These are phyloP conservation scores for Euphonia xanthogaster DNA, from an alignment of 2,797 vertebrate species.

Conservation along the genomic window DNA sequence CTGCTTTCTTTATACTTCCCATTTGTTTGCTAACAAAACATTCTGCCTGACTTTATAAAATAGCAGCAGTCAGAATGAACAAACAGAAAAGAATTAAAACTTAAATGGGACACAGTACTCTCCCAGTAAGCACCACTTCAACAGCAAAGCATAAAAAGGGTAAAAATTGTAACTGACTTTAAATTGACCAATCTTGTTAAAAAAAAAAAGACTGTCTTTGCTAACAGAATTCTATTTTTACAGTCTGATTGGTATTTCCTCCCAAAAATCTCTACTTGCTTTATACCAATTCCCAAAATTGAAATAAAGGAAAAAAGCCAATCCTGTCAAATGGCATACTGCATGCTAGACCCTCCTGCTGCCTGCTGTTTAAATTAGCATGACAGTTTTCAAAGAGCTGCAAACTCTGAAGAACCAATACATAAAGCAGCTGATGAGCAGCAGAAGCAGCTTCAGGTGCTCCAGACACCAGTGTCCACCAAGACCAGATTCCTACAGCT, in stretches of 20 bases:
- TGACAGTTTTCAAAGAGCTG: neutral
- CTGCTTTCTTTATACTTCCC: slow-evolving; percentile 29
- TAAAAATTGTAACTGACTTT: neutral
- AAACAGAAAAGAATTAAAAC: slow-evolving; percentile 27
- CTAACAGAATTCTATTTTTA: neutral
- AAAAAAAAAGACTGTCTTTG: neutral
- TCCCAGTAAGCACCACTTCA: neutral
- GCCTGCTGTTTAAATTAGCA: neutral
- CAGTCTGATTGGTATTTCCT: neutral
- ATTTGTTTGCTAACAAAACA: slow-evolving; percentile 56
- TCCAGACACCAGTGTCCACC: neutral
- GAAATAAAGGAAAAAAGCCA: neutral
- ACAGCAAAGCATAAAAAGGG: neutral
- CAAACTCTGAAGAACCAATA: neutral
- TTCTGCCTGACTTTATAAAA: slow-evolving; percentile 11
- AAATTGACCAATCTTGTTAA: neutral
- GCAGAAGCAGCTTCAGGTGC: neutral
- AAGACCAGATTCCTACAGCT: neutral
- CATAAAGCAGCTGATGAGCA: neutral
- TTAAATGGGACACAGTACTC: neutral
- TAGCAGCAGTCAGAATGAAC: neutral
- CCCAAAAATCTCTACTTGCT: neutral
- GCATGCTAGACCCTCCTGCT: neutral
- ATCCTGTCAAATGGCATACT: neutral
- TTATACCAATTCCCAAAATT: neutral